Evolutionary conservation across 1,140 invertebrate genomes (phyloP).

Genomic region (Habropoda laboriosa): DNA sequence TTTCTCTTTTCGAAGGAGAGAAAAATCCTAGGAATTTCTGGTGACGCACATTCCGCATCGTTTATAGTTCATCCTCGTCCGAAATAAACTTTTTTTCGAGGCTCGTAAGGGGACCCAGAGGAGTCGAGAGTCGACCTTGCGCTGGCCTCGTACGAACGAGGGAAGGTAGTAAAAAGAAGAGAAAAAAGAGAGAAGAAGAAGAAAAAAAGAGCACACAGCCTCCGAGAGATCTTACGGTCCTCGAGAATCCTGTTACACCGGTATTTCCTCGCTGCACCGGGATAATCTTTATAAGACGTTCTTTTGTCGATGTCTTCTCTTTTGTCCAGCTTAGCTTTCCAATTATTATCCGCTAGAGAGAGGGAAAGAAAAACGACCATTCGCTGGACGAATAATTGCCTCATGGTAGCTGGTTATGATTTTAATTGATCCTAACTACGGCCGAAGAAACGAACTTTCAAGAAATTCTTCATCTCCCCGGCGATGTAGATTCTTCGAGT

Average conservation of each 20-base stretch:
- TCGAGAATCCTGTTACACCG: constrained; percentile 70
- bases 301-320: constrained; percentile 41
- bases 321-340: constrained; percentile 15
- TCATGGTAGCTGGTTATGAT: background rate
- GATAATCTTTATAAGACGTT: constrained; percentile 31
- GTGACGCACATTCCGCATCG: background rate
- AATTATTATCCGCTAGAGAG: background rate
- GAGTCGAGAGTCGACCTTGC: constrained; percentile 66
- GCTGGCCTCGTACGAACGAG: constrained; percentile 57
- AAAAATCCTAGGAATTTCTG: background rate
- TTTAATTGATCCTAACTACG: background rate
- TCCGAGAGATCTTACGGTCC: constrained; percentile 64
- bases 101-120: background rate
- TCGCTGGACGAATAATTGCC: background rate
- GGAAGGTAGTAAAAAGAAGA: too few relatives aligned
- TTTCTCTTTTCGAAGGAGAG: background rate
- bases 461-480: too few relatives aligned
- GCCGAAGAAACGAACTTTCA: background rate
- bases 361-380: background rate
- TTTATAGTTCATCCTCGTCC: background rate
- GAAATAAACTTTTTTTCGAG: constrained; percentile 17
- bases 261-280: constrained; percentile 62
- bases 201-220: constrained; percentile 42
- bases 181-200: constrained; percentile 51
- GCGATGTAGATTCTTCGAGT: too few relatives aligned